Conservation (phyloP, 2,888 invertebrate genomes). For the Aquatica leii region DNA sequence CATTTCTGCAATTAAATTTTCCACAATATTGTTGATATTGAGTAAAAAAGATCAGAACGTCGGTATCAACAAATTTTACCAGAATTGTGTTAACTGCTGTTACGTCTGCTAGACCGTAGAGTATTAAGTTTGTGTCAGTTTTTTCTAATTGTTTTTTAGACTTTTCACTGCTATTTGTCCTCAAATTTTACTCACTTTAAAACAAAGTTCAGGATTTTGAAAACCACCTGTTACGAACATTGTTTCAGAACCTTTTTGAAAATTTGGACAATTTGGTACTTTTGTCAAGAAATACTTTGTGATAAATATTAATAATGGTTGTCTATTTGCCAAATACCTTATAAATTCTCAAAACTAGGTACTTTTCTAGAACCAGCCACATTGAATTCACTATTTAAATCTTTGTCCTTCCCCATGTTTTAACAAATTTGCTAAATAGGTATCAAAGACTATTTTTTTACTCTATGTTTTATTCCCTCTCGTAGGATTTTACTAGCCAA, state of each 20-base stretch:
- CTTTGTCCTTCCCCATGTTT: background rate
- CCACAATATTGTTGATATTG: background rate
- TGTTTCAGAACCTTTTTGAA: no score
- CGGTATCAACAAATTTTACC: background rate
- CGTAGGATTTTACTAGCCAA: background rate
- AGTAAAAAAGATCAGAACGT: background rate
- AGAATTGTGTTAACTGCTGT: background rate
- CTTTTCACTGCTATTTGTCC: background rate
- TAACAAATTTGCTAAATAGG: background rate
- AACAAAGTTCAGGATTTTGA: slow-evolving; percentile 2
- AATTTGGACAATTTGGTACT: background rate
- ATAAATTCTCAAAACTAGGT: background rate
- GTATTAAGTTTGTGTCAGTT: background rate
- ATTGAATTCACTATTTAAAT: background rate
- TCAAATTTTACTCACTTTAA: background rate
- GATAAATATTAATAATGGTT: background rate
- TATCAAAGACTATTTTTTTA: background rate
- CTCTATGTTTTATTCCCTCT: background rate
- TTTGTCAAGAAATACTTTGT: background rate
- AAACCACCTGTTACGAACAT: no score
- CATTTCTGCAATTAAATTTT: background rate
- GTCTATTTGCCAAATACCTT: background rate
- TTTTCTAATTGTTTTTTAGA: background rate
- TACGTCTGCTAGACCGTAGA: no score
- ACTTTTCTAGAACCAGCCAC: background rate